Conservation (phyloP, 2,888 invertebrate species). For the Cancer borealis region DNA sequence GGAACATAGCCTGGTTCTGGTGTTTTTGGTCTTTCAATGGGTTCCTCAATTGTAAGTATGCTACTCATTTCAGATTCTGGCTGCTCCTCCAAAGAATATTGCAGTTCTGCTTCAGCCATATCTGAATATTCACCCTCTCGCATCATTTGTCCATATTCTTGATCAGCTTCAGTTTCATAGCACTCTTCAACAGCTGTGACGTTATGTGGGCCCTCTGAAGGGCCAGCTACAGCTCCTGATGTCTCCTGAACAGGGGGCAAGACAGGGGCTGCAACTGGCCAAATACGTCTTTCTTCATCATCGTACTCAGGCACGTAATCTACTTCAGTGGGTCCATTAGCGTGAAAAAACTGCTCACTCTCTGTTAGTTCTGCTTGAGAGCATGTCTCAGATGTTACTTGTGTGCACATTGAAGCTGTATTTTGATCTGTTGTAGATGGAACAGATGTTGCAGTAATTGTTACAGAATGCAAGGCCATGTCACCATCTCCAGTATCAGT, state of each 20-base stretch:
- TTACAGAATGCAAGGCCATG: slow-evolving; percentile 80
- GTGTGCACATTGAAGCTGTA: slow-evolving; percentile 82
- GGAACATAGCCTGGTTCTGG: slow-evolving; percentile 81
- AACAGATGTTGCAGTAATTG: slow-evolving; percentile 82
- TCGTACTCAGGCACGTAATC: slow-evolving; percentile 82
- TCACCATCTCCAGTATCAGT: slow-evolving; percentile 70
- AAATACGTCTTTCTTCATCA: slow-evolving; percentile 79
- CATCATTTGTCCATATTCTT: slow-evolving; percentile 80
- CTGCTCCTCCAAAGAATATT: slow-evolving; percentile 77
- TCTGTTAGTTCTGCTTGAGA: slow-evolving; percentile 68
- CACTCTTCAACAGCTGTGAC: slow-evolving; percentile 80
- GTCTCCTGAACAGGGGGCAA: slow-evolving; percentile 68
- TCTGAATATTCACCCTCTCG: slow-evolving; percentile 79
- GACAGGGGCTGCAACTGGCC: slow-evolving; percentile 76
- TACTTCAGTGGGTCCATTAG: slow-evolving; percentile 82
- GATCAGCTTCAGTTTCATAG: slow-evolving; percentile 81
- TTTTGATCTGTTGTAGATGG: slow-evolving; percentile 80
- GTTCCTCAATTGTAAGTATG: slow-evolving; percentile 80
- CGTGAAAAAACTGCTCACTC: slow-evolving; percentile 78
- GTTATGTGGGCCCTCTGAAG: slow-evolving; percentile 81
- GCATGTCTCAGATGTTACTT: slow-evolving; percentile 82
- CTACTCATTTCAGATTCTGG: slow-evolving; percentile 82
- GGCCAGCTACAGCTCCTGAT: slow-evolving; percentile 79
- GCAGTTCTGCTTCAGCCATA: slow-evolving; percentile 79
- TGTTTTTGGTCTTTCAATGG: slow-evolving; percentile 82